These are phyloP conservation scores for Pyrocephalus nanus DNA, from an alignment of 2,797 vertebrate genomes.

Conservation along the genomic window DNA sequence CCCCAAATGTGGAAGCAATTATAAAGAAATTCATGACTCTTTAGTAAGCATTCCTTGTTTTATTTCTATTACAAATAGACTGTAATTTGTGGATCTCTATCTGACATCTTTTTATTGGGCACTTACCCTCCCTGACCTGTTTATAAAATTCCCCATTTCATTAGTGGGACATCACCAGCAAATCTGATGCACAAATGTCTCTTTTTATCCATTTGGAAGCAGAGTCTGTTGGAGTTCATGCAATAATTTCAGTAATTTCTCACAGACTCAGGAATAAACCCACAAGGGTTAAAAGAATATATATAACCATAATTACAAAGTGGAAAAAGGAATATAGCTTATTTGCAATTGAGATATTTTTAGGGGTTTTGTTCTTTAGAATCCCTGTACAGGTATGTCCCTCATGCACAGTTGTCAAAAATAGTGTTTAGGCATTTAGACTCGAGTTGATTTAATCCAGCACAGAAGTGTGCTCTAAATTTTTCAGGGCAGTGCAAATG, in stretches of 20 bases:
- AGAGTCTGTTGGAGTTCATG: neutral
- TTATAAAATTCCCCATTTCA: neutral
- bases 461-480: constrained; percentile 6
- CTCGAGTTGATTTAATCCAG: neutral
- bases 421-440: neutral
- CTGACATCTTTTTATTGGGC: neutral
- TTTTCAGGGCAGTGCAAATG: neutral
- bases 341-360: constrained; percentile 24
- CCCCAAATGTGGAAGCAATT: constrained; percentile 80
- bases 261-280: neutral
- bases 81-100: constrained; percentile 20
- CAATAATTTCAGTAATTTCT: neutral
- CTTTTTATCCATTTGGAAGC: neutral
- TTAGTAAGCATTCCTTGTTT: constrained; percentile 75
- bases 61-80: constrained; percentile 68
- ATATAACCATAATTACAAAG: neutral
- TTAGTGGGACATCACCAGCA: neutral
- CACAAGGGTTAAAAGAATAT: neutral
- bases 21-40: constrained; percentile 77
- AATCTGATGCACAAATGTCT: neutral
- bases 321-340: neutral
- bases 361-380: constrained; percentile 15
- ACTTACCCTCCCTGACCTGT: neutral
- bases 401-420: constrained; percentile 8
- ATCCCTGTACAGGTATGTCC: neutral